Evolutionary conservation across 2,888 invertebrate genomes (phyloP).

Genomic region (Tholera decimalis): DNA sequence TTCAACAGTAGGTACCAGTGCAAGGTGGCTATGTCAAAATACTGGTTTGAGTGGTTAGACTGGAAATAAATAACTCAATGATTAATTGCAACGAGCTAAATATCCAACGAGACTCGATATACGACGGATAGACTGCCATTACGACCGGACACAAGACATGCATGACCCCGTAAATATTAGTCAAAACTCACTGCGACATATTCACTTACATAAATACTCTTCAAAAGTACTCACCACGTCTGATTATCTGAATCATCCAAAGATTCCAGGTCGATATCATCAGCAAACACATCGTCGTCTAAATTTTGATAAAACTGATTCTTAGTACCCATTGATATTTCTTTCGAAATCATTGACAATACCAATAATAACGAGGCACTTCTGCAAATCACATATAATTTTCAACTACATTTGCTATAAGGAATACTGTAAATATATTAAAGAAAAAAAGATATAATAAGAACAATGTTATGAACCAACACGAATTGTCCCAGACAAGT

Average conservation of each 20-base stretch:
- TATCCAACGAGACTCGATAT: slow-evolving; percentile 51
- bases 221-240: slow-evolving; percentile 89
- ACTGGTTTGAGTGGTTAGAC: slow-evolving; percentile 65
- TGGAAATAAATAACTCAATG: slow-evolving; percentile 61
- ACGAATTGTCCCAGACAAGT: slow-evolving; percentile 85
- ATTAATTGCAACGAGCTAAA: slow-evolving; percentile 63
- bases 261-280: slow-evolving; percentile 91
- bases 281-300: slow-evolving; percentile 91
- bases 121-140: slow-evolving; percentile 69
- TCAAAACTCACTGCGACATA: slow-evolving; percentile 25
- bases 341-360: no score
- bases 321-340: slow-evolving; percentile 86
- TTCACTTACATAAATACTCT: slow-evolving; percentile 43
- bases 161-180: slow-evolving; percentile 59
- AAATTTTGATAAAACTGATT: slow-evolving; percentile 90
- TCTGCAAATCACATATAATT: slow-evolving; percentile 83
- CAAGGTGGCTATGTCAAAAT: slow-evolving; percentile 50
- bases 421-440: slow-evolving; percentile 82
- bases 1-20: slow-evolving; percentile 12
- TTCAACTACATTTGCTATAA: slow-evolving; percentile 84
- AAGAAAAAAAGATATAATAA: slow-evolving; percentile 82
- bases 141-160: slow-evolving; percentile 66
- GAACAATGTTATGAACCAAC: slow-evolving; percentile 83
- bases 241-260: slow-evolving; percentile 91
- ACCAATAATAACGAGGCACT: slow-evolving; percentile 83